Percentiles rank a stretch among this genome's conserved stretches.
Evolutionary conservation across 2,113 vertebrate genomes (phyloP).

Genomic region (Redunca redunca): DNA sequence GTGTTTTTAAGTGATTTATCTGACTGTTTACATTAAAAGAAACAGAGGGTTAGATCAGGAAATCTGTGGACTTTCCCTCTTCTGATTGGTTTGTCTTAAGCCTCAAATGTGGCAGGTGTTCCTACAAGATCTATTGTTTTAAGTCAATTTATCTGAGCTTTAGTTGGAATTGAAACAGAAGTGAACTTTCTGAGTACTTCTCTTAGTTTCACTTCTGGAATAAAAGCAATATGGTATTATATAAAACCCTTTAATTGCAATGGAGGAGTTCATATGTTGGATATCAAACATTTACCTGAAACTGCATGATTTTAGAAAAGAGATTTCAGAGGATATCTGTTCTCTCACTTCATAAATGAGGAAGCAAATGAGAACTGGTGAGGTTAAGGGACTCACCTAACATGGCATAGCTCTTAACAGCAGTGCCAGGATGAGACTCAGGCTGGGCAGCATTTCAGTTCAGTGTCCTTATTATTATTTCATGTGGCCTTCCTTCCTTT

Average conservation of each 20-base stretch:
- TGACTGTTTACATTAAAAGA: constrained; percentile 20
- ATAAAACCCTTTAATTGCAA: neutral
- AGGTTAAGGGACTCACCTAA: neutral
- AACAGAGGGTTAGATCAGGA: neutral
- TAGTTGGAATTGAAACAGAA: neutral
- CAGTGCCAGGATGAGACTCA: neutral
- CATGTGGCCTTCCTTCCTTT: neutral
- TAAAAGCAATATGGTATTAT: neutral
- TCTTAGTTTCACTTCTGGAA: neutral
- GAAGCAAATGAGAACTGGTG: neutral
- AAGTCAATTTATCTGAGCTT: neutral
- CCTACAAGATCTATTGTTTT: neutral
- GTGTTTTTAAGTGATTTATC: neutral
- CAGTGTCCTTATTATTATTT: neutral
- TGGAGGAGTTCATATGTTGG: neutral
- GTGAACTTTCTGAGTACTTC: neutral
- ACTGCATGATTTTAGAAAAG: neutral
- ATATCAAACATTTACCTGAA: neutral
- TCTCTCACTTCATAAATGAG: neutral
- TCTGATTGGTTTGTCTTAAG: neutral
- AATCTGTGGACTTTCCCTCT: neutral
- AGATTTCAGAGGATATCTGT: neutral
- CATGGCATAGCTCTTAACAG: neutral
- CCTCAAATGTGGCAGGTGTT: neutral
- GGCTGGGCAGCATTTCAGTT: too few relatives aligned